Base-by-base conservation (phyloP, 2,113 vertebrate species). In the Chitala chitala region DNA sequence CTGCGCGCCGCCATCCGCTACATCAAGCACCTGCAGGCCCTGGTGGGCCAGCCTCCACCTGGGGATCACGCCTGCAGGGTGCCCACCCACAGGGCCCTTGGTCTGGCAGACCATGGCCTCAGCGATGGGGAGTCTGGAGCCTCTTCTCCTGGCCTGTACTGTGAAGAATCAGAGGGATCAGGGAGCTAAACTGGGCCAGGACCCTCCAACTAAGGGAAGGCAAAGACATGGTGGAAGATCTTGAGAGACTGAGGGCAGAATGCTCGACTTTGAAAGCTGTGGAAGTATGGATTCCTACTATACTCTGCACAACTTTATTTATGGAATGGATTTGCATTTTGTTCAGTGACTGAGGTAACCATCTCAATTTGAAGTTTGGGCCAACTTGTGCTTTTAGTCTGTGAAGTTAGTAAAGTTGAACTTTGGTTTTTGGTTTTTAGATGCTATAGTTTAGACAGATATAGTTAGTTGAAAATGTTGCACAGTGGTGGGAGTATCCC, bases 1-100 rank as follows among this genome's bases (percentile, higher is more conserved):
- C 87, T 94, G 46, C 79, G 93, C 1, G 93, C 93, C 0, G 92
- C 93, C 61, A 93, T 94, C 77, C 83, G 87, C 58, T 94, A 94
- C 85, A 94, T 95, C 80, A 90, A 89, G 4, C 86, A 93, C 77
- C 86, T 94, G 71, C 93, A 93, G 82, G 83, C 82, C 6, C 81
- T 94, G 76, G 89, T 94, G 58, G 80, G 88, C 56, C 68, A 77
- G 0, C 68, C 75, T 20, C 78, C 84, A 0, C 74, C 77, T 61
- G 77, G 12, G 10, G 44, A 72, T 1, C 4, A 31, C 38, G 4
- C 10, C 55, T 72, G 51, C 33, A 17, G n/a, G 17, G 50, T 13
- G 1, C 12, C 29, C 24, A 76, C 58, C 38, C 24, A 26, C 54
- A 36, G 20, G 26, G 22, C 51, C 40, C 48, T 31, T 48, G 7